Evolutionary conservation across 2,888 invertebrate genomes (phyloP).

Genomic region (Nephrocerus scutellatus): DNA sequence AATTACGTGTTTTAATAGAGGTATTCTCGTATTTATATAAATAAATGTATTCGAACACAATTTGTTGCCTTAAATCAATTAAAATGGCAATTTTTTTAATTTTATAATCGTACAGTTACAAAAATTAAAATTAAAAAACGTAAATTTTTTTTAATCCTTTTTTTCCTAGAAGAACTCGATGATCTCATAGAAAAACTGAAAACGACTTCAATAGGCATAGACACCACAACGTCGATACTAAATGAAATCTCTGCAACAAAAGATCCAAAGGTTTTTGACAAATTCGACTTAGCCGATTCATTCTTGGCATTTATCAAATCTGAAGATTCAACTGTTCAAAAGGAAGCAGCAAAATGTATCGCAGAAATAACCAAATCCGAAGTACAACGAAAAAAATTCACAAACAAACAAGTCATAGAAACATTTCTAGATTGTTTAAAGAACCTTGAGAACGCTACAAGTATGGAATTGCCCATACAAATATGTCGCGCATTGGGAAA

Average conservation of each 20-base stretch:
- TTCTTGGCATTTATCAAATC: constrained; percentile 39
- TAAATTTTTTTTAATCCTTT: constrained; percentile 4
- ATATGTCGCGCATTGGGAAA: constrained; percentile 79
- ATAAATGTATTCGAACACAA: no score
- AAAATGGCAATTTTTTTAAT: no score
- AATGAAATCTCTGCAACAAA: constrained; percentile 42
- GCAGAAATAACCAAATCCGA: constrained; percentile 78
- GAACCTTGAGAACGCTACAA: constrained; percentile 32
- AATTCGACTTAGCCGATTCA: constrained; percentile 41
- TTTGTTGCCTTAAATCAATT: no score
- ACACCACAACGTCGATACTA: constrained; percentile 33
- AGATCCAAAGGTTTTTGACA: constrained; percentile 44
- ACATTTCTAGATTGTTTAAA: constrained; percentile 54
- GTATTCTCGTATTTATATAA: no score
- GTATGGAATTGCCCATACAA: constrained; percentile 59
- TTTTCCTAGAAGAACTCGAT: constrained; percentile 41
- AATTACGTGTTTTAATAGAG: no score
- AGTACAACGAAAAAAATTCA: constrained; percentile 64
- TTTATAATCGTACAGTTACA: no score
- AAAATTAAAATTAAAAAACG: not conserved
- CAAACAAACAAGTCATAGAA: constrained; percentile 55
- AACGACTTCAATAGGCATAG: constrained; percentile 33
- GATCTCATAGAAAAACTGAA: constrained; percentile 44
- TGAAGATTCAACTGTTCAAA: constrained; percentile 49
- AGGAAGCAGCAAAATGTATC: constrained; percentile 61